Evolutionary conservation across 1,140 invertebrate species (phyloP), one percentile per base, ranked within the genome.

Genomic region (Bombus turneri): DNA sequence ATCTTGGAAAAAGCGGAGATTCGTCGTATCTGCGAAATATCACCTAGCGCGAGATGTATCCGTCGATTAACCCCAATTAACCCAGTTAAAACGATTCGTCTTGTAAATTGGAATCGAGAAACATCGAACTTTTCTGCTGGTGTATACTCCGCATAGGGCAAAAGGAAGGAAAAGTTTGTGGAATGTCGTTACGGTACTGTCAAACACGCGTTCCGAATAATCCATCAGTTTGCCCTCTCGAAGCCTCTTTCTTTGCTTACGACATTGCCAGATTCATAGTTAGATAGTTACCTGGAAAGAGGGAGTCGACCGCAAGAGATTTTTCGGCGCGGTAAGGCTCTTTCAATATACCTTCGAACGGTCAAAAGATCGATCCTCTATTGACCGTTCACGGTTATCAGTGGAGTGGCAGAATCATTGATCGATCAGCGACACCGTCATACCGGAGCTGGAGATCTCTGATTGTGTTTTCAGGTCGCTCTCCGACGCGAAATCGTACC

Each of bases 101-200:
- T 9, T 13, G 31, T 15, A 66, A 66, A 66, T 66, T 34, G 64
- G 31, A 18, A 66, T 66, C 31, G 31, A 28, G 12, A 37, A 25
- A 68, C 9, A 4, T 68, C 3, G 9, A 34, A 37, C 10, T 39
- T 18, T 66, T 2, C 31, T 22, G 13, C 2, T 34, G 6, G 2
- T 22, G 0, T 8, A 31, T 18, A 6, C 15, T 66, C 2, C 0
- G 4, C 4, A 5, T 13, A 28, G 34, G 39, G 10, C 1, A 15
- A 4, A 10, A 25, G 53, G 22, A 81, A 86, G 34, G 59, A 83
- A 72, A 69, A 59, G n/a, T 15, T 66, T 43, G 59, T 53, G 87
- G 83, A 87, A 91, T 87, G 85, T 85, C 78, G 83, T 87, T 88
- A 86, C 80, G 74, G 84, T 73, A 87, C 88, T 88, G 85, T 90